These are phyloP conservation scores for Caenorhabditis sp. DNA, from an alignment of 2,888 invertebrate species.

Conservation along the genomic window DNA sequence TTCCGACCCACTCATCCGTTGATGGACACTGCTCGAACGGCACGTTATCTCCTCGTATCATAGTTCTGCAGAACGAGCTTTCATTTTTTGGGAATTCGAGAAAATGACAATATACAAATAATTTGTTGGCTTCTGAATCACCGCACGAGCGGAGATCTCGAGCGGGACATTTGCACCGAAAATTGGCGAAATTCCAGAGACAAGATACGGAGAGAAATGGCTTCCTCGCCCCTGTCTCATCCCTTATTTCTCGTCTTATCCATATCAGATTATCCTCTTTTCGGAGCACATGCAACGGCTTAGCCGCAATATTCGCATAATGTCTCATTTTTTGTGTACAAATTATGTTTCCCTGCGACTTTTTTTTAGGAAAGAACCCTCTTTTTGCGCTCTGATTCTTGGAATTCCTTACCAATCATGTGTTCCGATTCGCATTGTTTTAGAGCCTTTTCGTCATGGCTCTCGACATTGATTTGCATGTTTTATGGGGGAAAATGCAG, in stretches of 20 bases:
- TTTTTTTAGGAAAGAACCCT: background rate
- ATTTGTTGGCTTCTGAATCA: background rate
- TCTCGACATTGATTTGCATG: slow-evolving; percentile 64
- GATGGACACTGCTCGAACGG: background rate
- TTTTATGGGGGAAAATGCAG: slow-evolving; percentile 52
- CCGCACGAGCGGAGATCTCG: background rate
- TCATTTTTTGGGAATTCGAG: no score
- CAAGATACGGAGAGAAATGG: slow-evolving; percentile 6
- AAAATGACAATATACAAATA: background rate
- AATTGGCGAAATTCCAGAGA: background rate
- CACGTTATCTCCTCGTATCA: background rate
- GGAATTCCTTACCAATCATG: background rate
- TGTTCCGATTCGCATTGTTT: background rate
- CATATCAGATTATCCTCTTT: slow-evolving; percentile 29
- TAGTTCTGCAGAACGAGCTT: no score
- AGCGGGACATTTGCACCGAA: background rate
- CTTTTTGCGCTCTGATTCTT: background rate
- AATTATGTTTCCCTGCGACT: background rate
- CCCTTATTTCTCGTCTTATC: slow-evolving; percentile 23
- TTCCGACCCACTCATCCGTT: background rate
- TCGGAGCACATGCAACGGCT: background rate
- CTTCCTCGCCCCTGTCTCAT: slow-evolving; percentile 19
- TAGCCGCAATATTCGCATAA: background rate
- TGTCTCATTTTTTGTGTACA: background rate
- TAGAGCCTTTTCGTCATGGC: slow-evolving; percentile 22